Conservation (phyloP, 2,113 vertebrate genomes). For the Thymallus thymallus region DNA sequence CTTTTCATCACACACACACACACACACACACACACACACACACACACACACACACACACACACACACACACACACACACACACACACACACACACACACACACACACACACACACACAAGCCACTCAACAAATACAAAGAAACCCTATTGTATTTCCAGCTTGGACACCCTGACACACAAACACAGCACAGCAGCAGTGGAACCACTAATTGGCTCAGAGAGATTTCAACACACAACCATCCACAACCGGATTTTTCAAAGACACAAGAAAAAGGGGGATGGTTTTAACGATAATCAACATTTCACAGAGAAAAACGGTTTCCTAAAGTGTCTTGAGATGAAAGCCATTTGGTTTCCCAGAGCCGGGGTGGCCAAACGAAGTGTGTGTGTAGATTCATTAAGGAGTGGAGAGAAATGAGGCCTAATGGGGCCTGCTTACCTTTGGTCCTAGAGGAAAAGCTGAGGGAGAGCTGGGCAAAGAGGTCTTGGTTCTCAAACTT, state of each 20-base stretch:
- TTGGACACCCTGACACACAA: background rate
- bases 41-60: too few relatives aligned
- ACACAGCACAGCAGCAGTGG: constrained; percentile 7
- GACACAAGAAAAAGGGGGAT: background rate
- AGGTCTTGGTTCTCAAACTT: constrained; percentile 92
- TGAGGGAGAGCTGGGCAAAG: constrained; percentile 85
- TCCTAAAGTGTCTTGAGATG: constrained; percentile 54
- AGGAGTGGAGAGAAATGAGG: constrained; percentile 30
- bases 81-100: constrained; percentile 18
- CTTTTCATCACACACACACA: too few relatives aligned
- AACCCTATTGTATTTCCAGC: constrained; percentile 19
- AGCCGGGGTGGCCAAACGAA: constrained; percentile 50
- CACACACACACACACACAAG: constrained; percentile 1
- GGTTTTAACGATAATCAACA: constrained; percentile 64
- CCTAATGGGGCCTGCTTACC: constrained; percentile 73
- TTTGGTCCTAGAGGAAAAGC: constrained; percentile 91
- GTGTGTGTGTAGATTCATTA: constrained; percentile 55
- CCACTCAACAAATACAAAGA: constrained; percentile 33
- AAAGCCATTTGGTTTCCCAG: constrained; percentile 44
- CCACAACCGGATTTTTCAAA: constrained; percentile 30
- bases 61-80: too few relatives aligned
- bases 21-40: too few relatives aligned
- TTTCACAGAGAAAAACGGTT: constrained; percentile 57
- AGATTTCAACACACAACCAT: constrained; percentile 33
- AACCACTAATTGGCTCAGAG: constrained; percentile 55